phyloP scores from a whole-genome alignment of 2,113 vertebrate species.

The Daubentonia madagascariensis region DNA sequence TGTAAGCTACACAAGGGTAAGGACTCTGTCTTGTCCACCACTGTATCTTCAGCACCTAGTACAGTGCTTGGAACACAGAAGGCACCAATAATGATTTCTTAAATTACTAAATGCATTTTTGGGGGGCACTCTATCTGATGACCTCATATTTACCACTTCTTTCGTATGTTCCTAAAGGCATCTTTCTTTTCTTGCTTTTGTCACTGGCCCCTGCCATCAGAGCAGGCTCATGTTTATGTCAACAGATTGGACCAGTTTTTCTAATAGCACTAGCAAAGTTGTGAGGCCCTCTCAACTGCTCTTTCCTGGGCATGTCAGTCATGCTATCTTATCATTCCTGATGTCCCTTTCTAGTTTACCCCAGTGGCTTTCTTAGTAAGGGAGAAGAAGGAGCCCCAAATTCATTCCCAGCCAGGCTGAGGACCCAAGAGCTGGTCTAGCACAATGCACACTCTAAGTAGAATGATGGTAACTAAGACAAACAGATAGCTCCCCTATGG shows the following conservation, averaged over 20 bases:
- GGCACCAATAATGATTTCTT: not conserved
- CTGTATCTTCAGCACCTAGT: not conserved
- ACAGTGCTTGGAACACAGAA: not conserved
- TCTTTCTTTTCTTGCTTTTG: not conserved
- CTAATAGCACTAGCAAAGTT: not conserved
- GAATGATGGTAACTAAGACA: not conserved
- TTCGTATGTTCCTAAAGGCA: not conserved
- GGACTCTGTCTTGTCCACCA: not conserved
- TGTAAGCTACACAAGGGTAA: not conserved
- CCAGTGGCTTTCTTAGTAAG: not conserved
- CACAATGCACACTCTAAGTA: not conserved
- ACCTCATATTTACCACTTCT: not conserved
- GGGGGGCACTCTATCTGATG: not conserved
- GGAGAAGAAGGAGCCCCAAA: not conserved
- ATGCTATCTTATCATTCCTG: not conserved
- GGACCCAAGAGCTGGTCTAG: not conserved
- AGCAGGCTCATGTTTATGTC: not conserved
- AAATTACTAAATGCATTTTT: not conserved
- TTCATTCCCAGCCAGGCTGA: not conserved
- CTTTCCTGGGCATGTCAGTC: not conserved
- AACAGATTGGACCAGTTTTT: not conserved
- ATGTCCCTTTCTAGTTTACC: not conserved
- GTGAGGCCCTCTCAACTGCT: not conserved
- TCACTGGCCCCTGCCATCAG: not conserved
- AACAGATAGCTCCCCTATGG: not conserved